Base-by-base conservation (phyloP, 2,113 vertebrate species). In the Cettia cetti region DNA sequence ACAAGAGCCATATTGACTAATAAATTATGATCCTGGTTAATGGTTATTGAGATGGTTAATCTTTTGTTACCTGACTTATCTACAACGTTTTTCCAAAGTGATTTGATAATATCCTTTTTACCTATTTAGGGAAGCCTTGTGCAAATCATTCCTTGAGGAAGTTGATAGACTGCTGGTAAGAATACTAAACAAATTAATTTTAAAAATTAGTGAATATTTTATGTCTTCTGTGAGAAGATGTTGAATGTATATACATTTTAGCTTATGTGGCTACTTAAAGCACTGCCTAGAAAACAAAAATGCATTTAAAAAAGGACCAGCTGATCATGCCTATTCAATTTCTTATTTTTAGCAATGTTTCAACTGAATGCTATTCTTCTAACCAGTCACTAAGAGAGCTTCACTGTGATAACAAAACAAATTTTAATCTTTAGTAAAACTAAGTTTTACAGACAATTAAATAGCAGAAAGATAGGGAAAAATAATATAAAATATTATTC, bases 1-100 rank as follows among this genome's bases (percentile, higher is more conserved):
- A 39, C 9, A 76, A 65, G 57, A 79, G 13, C 28, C 44, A 56
- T 80, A 89, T 65, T 69, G 65, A 45, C 31, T 65, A 82, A 91
- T 69, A 85, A 84, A 64, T 65, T 2, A 40, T 68, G 15, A 78
- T 44, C 39, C 37, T 84, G 24, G 60, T 89, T 92, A 96, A 91
- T 69, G 44, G 20, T 85, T 95, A 93, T 85, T 76, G 61, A 90
- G 82, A 85, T 17, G 10, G 56, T 80, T 93, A 56, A 69, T 79
- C 39, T 84, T 91, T 44, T 70, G 27, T 76, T 87, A 76, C 39
- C 4, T 80, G 30, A 28, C 49, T 95, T 86, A 90, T 86, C 49
- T 42, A 45, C 33, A 21, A 37, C n/a, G 45, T 69, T 92, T 82
- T 90, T 71, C 28, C 27, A 24, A 74, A 86, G 39, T 80, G n/a